A percentile compares a stretch with the other conserved stretches of the same genome.
These are phyloP conservation scores for Leptarthrus brevirostris DNA, from an alignment of 2,888 invertebrate species.

Conservation along the genomic window DNA sequence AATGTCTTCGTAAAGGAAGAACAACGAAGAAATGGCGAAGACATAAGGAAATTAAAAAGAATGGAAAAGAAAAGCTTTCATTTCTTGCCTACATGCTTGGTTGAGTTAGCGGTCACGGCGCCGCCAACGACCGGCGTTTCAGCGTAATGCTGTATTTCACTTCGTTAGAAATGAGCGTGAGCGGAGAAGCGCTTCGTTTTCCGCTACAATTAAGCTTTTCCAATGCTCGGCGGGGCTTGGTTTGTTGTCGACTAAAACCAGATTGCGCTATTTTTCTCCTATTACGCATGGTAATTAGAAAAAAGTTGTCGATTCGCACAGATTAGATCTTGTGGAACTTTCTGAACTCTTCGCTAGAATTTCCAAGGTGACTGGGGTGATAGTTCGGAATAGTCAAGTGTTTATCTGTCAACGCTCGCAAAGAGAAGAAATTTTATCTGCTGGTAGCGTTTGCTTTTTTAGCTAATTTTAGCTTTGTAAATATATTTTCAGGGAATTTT, in stretches of 20 bases:
- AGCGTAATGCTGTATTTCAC: not conserved
- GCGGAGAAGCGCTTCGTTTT: not conserved
- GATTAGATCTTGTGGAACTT: constrained; percentile 21
- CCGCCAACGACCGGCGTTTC: not conserved
- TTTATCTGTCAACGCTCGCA: not conserved
- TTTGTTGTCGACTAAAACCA: constrained; percentile 22
- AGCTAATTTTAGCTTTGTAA: constrained; percentile 20
- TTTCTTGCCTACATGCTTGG: not conserved
- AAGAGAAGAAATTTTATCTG: not conserved
- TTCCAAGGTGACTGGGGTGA: constrained; percentile 17
- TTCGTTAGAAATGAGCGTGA: not conserved
- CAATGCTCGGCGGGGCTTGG: too few relatives aligned
- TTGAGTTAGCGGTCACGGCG: too few relatives aligned
- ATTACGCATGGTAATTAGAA: constrained; percentile 2
- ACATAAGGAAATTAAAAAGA: not conserved
- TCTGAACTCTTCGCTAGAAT: not conserved
- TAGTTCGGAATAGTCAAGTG: not conserved
- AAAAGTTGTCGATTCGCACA: constrained; percentile 11
- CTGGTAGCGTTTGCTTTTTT: not conserved
- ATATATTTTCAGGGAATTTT: not conserved
- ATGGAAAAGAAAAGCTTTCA: not conserved
- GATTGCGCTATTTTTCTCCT: not conserved
- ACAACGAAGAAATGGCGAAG: not conserved
- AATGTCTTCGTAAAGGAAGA: not conserved
- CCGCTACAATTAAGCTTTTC: too few relatives aligned